phyloP scores from a whole-genome alignment of 2,888 invertebrate genomes.

The Acronicta alni region DNA sequence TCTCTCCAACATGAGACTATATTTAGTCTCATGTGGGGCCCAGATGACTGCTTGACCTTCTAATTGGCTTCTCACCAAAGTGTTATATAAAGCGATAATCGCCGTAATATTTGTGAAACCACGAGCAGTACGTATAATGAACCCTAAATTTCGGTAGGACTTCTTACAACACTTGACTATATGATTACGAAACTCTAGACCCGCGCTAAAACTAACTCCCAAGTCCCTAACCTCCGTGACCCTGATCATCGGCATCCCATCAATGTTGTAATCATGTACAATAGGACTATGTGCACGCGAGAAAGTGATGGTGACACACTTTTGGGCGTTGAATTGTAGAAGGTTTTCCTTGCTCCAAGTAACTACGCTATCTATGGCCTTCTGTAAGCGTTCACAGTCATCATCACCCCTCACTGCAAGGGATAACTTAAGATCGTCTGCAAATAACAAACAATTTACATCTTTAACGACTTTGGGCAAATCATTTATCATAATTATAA shows the following conservation, averaged over 20 bases:
- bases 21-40: no score
- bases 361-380: constrained; percentile 8
- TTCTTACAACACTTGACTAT: constrained; percentile 5
- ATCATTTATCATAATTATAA: constrained; percentile 16
- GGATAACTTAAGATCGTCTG: constrained; percentile 11
- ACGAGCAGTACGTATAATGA: no score
- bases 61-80: no score
- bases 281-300: not conserved
- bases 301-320: constrained; percentile 12
- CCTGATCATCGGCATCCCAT: constrained; percentile 2
- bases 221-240: constrained; percentile 10
- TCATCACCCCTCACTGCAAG: not conserved
- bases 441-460: constrained; percentile 11
- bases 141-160: no score
- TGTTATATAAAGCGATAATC: no score
- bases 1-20: no score
- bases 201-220: constrained; percentile 7
- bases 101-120: no score
- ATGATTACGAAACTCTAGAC: constrained; percentile 3
- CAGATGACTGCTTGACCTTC: no score
- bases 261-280: constrained; percentile 2
- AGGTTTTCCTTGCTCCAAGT: constrained; percentile 9
- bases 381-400: constrained; percentile 7
- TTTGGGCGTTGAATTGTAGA: constrained; percentile 11
- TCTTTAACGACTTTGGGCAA: constrained; percentile 5